Evolutionary conservation across 2,888 invertebrate genomes (phyloP).

Genomic region (Dasysyrphus albostriatus): DNA sequence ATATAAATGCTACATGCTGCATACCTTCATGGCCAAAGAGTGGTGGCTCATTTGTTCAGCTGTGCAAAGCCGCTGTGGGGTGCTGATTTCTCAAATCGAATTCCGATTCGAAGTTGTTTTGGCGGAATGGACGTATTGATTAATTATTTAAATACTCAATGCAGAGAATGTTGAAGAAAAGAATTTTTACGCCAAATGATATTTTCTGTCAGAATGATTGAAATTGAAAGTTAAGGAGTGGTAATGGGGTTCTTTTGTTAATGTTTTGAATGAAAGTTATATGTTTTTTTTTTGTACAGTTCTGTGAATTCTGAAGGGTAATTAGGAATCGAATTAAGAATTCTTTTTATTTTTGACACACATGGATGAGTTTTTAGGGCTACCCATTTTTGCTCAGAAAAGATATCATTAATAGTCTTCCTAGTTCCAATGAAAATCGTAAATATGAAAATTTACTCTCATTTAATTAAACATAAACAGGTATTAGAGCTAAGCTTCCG

Average conservation of each 20-base stretch:
- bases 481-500: too few species aligned
- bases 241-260: neutral
- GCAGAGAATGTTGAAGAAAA: conserved; percentile 16
- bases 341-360: too few species aligned
- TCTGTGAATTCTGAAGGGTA: too few species aligned
- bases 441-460: too few species aligned
- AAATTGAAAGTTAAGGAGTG: conserved; percentile 1
- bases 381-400: too few species aligned
- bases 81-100: conserved; percentile 62
- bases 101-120: conserved; percentile 66
- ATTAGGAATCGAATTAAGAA: too few species aligned
- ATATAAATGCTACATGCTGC: neutral
- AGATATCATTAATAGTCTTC: too few species aligned
- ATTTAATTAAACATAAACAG: too few species aligned
- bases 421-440: too few species aligned
- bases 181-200: conserved; percentile 13
- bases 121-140: conserved; percentile 57
- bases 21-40: conserved; percentile 60
- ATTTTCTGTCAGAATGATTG: conserved; percentile 24
- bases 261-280: too few species aligned
- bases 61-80: conserved; percentile 47
- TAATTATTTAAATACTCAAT: conserved; percentile 43
- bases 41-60: conserved; percentile 70
- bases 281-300: too few species aligned
- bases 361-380: too few species aligned